Base-by-base conservation (phyloP, 53 echinoderm and acorn worm species). In the Echinometra lucunter region DNA sequence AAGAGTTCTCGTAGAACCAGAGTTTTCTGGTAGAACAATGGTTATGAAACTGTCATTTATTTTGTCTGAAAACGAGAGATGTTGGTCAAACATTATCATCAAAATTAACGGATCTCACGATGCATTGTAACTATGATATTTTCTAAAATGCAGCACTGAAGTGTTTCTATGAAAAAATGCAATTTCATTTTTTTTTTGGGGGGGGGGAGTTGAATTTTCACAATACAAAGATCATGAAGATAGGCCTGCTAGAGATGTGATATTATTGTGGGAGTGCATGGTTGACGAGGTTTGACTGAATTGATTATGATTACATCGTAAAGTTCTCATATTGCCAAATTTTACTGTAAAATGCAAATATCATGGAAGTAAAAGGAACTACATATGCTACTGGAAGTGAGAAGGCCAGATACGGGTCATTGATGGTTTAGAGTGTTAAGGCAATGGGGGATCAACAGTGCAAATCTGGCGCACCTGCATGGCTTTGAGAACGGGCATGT, bases 391-490 rank as follows among this genome's bases (percentile, higher is more conserved):
- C 42, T 38, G 42, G 78, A 78, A 78, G 78, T 78, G 78, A 78
- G 8, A 78, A 42, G 78, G 78, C 42, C 78, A 78, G 38, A 4
- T 21, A 78, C 78, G 88, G 88, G 88, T 88, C 88, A 88, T 16
- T 2, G 88, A 10, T 34, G 56, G 88, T 88, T 88, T 88, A 56
- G 88, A 88, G 88, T 88, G 34, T 13, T 56, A 56, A 56, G 88
- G 88, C 88, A 88, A 42, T 56, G 56, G 25, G n/a, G 88, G 88
- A 88, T 88, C 88, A 88, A 34, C 34, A 56, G 4, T 3, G 49
- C 55, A 88, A 88, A 88, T 30, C 88, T 78, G 56, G 28, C 53
- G 56, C 88, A 88, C 88, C 88, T 88, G 88, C 55, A 28, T 47
- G 83, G 44, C 47, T 88, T 88, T 56, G 55, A 55, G 88, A 53